Evolutionary conservation across 2,113 vertebrate species (phyloP), one percentile per base, ranked within the genome.

Genomic region (Crotophaga sulcirostris): DNA sequence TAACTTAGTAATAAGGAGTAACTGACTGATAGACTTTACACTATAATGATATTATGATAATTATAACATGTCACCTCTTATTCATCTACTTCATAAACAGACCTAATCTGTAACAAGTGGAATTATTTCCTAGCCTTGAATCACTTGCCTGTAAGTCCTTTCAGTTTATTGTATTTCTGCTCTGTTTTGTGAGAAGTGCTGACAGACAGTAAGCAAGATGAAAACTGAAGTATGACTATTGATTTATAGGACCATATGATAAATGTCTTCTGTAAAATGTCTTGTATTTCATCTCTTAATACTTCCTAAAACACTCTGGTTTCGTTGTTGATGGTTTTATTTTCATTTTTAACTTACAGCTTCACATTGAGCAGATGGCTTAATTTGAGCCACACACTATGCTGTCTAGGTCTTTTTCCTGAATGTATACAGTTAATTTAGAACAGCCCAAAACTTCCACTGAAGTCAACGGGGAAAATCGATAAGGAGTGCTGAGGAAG

Each of bases 401-500:
- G 49, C 80, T 85, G 54, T 54, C 62, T 72, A 73, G 74, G 54
- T 89, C 62, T 94, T 95, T 95, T 87, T 62, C 70, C 36, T 85
- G 62, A 87, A 87, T 64, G 36, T 58, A 91, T 87, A 64, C 66
- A 84, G 49, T 79, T 89, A 87, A 95, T 84, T 94, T 89, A 66
- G 49, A 94, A 81, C 83, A 96, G 62, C 16, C 84, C 54, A 58
- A 91, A 93, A 79, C 62, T 82, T 74, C 58, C 45, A 84, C 66
- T 91, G 67, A 87, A 85, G 74, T 89, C 77, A 87, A 28, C 58
- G 42, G 44, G 19, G 36, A 75, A 81, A 94, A 94, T 80, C 73
- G 92, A 68, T 83, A 92, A 91, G 87, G 93, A 82, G 36, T 87
- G 69, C 84, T 69, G 78, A 93, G 78, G 70, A 96, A 78, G 66